Percentiles rank a stretch among this genome's conserved stretches.
phyloP scores from a whole-genome alignment of 2,888 invertebrate genomes.

The Sacculina carcini region DNA sequence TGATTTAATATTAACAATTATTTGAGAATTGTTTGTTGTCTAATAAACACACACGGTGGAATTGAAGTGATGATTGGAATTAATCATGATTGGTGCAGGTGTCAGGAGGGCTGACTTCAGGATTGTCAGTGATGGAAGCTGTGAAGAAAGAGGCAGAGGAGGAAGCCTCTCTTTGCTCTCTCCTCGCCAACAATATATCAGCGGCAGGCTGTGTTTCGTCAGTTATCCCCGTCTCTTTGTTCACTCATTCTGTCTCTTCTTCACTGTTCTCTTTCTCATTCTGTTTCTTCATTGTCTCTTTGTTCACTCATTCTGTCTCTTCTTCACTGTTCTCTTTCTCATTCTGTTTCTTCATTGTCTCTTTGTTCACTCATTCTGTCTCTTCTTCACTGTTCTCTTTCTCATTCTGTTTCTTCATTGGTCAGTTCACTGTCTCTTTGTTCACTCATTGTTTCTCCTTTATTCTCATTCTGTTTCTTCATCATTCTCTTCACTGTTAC shows the following conservation, averaged over 20 bases:
- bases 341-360: not conserved
- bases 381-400: not conserved
- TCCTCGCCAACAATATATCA: constrained; percentile 43
- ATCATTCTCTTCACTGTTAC: no score
- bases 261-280: not conserved
- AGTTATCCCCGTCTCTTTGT: constrained; percentile 16
- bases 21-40: constrained; percentile 1
- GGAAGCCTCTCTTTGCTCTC: constrained; percentile 64
- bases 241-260: not conserved
- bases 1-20: not conserved
- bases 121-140: constrained; percentile 62
- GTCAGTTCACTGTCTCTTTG: no score
- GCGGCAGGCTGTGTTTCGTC: constrained; percentile 59
- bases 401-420: not conserved
- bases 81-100: constrained; percentile 22
- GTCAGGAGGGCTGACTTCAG: constrained; percentile 70
- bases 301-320: not conserved
- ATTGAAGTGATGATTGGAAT: no score
- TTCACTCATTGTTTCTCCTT: no score
- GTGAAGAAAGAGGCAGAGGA: constrained; percentile 79
- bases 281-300: not conserved
- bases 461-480: not conserved
- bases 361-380: not conserved
- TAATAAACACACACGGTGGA: constrained; percentile 4
- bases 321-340: not conserved